phyloP scores from a whole-genome alignment of 1,140 invertebrate species.

The Lepidotrigona ventralis region DNA sequence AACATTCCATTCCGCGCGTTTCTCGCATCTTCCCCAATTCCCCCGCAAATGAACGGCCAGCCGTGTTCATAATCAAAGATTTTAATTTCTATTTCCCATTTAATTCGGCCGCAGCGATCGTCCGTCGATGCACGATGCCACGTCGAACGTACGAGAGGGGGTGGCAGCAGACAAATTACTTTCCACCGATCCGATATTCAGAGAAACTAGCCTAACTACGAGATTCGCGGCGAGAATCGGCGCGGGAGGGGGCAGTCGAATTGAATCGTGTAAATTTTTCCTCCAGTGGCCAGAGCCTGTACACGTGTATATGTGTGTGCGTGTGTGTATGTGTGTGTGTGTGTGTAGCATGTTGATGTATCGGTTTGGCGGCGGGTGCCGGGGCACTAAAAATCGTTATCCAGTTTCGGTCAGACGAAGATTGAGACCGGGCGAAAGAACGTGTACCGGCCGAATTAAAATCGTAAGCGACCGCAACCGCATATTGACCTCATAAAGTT shows the following conservation, averaged over 20 bases:
- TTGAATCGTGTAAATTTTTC: slow-evolving; percentile 24
- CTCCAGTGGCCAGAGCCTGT: too few relatives aligned
- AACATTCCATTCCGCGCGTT: too few relatives aligned
- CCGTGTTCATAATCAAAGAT: background rate
- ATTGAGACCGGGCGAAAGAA: slow-evolving; percentile 43
- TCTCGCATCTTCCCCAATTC: too few relatives aligned
- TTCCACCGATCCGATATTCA: background rate
- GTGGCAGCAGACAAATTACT: background rate
- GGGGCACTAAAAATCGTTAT: slow-evolving; percentile 40
- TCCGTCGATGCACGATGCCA: background rate
- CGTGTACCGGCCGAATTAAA: slow-evolving; percentile 45
- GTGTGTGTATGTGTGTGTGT: background rate
- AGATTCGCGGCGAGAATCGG: background rate
- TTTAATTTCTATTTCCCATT: background rate
- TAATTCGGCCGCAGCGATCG: background rate
- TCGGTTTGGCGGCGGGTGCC: background rate
- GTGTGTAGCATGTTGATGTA: background rate
- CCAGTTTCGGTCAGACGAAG: slow-evolving; percentile 38
- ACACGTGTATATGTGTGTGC: background rate
- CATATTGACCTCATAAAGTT: slow-evolving; percentile 62
- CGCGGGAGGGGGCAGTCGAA: background rate
- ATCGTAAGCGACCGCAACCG: slow-evolving; percentile 61
- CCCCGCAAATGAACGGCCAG: too few relatives aligned
- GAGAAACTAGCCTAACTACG: background rate
- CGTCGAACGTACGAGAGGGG: background rate